Evolutionary conservation across 2,113 vertebrate genomes (phyloP).

Genomic region (Noturus placidus): DNA sequence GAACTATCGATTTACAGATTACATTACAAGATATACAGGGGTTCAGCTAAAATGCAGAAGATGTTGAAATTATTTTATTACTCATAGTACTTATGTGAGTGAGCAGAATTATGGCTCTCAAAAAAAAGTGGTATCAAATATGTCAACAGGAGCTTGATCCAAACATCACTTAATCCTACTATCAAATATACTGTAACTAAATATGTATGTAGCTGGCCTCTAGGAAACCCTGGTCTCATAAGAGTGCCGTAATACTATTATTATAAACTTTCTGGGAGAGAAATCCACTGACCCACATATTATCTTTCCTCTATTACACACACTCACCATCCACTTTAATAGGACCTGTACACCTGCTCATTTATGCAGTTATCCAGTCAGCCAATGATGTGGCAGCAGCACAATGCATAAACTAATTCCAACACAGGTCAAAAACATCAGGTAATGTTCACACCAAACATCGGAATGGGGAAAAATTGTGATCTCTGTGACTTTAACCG

Average conservation of each 20-base stretch:
- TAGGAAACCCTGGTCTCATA: background rate
- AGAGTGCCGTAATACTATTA: background rate
- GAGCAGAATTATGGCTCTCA: background rate
- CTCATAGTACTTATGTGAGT: background rate
- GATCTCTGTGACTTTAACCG: background rate
- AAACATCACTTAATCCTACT: background rate
- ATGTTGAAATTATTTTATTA: background rate
- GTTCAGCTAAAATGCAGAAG: constrained; percentile 11
- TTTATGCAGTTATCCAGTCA: background rate
- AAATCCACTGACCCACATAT: background rate
- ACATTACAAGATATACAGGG: background rate
- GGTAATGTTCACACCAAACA: background rate
- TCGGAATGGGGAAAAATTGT: background rate
- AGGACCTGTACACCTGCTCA: background rate
- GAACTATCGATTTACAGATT: background rate
- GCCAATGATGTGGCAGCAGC: background rate
- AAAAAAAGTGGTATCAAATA: background rate
- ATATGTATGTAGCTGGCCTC: background rate
- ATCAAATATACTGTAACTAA: background rate
- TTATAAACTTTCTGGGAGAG: background rate
- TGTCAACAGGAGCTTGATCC: background rate
- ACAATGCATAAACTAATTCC: background rate
- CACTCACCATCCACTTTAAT: background rate
- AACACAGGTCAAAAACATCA: background rate
- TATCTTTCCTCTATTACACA: background rate